A percentile compares a stretch with the other conserved stretches of the same genome.
phyloP scores from a whole-genome alignment of 2,888 invertebrate species.

The Ommatoiulus sabulosus region DNA sequence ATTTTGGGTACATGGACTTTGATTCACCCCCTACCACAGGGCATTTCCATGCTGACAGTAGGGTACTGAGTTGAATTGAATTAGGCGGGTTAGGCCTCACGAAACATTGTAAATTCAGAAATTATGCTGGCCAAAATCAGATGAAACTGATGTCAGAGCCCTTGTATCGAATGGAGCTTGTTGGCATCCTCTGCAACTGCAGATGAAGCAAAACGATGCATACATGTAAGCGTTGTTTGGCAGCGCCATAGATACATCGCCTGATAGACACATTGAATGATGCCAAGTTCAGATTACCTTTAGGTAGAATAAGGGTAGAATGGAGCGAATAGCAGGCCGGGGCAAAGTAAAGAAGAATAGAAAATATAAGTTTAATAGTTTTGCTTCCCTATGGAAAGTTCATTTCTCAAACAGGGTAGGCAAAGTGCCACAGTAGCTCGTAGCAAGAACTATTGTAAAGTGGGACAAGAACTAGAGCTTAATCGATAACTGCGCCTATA shows the following conservation, averaged over 20 bases:
- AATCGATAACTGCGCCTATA: conserved; percentile 15
- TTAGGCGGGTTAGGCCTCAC: neutral
- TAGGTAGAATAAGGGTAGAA: neutral
- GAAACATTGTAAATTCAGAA: neutral
- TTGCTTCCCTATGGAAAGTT: conserved; percentile 28
- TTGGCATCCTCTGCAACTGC: neutral
- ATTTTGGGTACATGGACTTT: too few relatives aligned
- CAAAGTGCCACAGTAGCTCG: neutral
- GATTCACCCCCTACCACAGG: too few relatives aligned
- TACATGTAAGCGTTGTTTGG: neutral
- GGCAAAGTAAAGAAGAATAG: conserved; percentile 28
- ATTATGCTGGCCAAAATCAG: conserved; percentile 6
- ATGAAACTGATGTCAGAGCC: neutral
- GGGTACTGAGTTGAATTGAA: too few relatives aligned
- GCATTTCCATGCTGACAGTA: too few relatives aligned
- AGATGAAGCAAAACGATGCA: neutral
- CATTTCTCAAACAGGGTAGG: neutral
- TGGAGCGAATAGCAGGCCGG: neutral
- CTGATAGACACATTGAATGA: conserved; percentile 2
- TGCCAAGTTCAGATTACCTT: conserved; percentile 26
- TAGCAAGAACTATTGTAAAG: neutral
- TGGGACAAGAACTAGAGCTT: conserved; percentile 15
- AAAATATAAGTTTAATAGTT: conserved; percentile 34
- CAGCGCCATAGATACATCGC: neutral
- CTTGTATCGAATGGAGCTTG: neutral